Evolutionary conservation across 2,888 invertebrate species (phyloP), one percentile per base, ranked within the genome.

Genomic region (Orthosia incerta): DNA sequence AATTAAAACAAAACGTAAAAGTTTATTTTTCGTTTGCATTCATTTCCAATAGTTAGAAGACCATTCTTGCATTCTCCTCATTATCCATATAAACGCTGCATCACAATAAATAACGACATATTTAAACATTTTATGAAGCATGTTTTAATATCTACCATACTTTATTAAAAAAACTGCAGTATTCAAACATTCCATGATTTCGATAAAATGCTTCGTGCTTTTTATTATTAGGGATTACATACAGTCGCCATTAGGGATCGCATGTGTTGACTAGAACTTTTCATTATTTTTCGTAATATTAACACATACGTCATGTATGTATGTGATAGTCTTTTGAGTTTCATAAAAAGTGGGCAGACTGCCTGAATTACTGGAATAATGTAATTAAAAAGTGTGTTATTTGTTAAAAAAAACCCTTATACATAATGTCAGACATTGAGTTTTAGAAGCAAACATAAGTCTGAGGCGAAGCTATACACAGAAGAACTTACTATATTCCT

Each of bases 151-250:
- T 63, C 26, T 50, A 39, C 60, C 16, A 53, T 63, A 39, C 26
- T n/a, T 26, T 46, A 45, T 7, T 11, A 48, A 66, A 77, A 63
- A 70, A 53, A 62, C 48, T 45, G 23, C 53, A 64, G 60, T 56
- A 60, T 65, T 71, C 45, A 68, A 61, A 64, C 46, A 62, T 56
- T 53, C 26, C 23, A 66, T 16, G 51, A 31, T 68, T 67, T 67
- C 70, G 31, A 59, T 68, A 64, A 71, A 83, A 74, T n/a, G 57
- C 20, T 81, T 74, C 84, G 80, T 83, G 80, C 60, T 55, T n/a
- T n/a, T n/a, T n/a, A n/a, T n/a, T n/a, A n/a, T n/a, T n/a, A n/a
- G n/a, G n/a, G n/a, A n/a, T n/a, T 46, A 56, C 84, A 65, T 67
- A 67, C 15, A 66, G 31, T 56, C 55, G 56, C 56, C 63, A 74